Conservation (phyloP, 2,797 vertebrate species). For the Sternotherus odoratus region DNA sequence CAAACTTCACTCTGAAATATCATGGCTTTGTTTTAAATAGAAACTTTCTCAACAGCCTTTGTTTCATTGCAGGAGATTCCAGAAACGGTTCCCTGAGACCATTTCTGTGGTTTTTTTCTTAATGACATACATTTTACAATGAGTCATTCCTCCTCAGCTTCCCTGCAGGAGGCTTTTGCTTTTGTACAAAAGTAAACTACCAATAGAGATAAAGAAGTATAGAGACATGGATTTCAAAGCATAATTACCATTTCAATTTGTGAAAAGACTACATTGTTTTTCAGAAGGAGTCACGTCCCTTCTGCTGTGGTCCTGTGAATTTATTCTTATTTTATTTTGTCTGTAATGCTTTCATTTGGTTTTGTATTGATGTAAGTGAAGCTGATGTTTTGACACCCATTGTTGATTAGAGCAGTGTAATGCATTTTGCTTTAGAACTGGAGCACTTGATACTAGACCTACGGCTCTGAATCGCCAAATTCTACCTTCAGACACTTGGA, state of each 20-base stretch:
- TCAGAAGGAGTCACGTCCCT: background rate
- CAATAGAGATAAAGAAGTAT: background rate
- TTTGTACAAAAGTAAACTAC: background rate
- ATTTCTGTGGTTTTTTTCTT: slow-evolving; percentile 1
- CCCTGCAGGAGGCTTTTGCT: background rate
- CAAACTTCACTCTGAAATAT: background rate
- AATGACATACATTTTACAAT: background rate
- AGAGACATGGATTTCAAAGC: background rate
- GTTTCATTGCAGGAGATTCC: background rate
- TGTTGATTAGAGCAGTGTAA: background rate
- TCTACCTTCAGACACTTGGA: background rate
- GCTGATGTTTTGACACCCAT: background rate
- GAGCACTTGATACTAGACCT: background rate
- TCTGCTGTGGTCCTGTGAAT: background rate
- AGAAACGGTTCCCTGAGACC: background rate
- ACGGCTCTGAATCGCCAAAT: background rate
- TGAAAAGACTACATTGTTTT: background rate
- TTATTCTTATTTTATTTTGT: background rate
- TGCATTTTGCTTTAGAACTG: background rate
- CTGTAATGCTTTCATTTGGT: background rate
- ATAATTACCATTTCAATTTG: background rate
- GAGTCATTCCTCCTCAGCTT: background rate
- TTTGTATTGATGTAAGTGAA: background rate
- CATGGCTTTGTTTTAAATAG: background rate
- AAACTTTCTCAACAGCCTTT: background rate